Evolutionary conservation across 2,113 vertebrate species (phyloP), one percentile per base, ranked within the genome.

Genomic region (Excalfactoria chinensis): DNA sequence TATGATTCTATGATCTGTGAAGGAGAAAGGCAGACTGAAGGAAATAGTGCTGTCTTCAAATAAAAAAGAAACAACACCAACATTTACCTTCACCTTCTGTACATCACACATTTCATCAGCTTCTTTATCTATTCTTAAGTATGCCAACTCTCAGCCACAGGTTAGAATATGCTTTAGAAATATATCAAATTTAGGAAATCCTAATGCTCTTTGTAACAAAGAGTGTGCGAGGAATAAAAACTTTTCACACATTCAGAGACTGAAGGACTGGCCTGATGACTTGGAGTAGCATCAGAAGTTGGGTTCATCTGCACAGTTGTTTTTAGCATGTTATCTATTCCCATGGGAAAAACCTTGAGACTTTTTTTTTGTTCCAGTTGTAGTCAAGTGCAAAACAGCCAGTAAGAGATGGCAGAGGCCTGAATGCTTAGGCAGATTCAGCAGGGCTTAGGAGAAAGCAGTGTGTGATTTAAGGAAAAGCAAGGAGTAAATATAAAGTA

Each of bases 141-240:
- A 44, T 62, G 9, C 10, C 23, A 56, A 56, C 41, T 53, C 26
- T 59, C 1, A 1, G 28, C 9, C 7, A 46, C 40, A 44, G 16
- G 6, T 88, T 64, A 69, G 22, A 84, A 74, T 72, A 60, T 22
- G 4, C 12, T 91, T 94, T 88, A 69, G 23, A 93, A 92, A 60
- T 30, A 40, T 2, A 46, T 9, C 12, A 67, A 9, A 40, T 67
- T 11, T 19, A 84, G 70, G 8, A 60, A 43, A 62, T 85, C 44
- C 7, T 49, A 55, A 12, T 13, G 40, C 6, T 89, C 15, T 75
- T 75, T 62, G 21, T 46, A 76, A 49, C 23, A 37, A 44, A 25
- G 13, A 69, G 49, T 34, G 28, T 6, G 9, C 10, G 30, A 86
- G 20, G 17, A 85, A 89, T 10, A 53, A 15, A 56, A 48, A 8